Evolutionary conservation across 2,113 vertebrate genomes (phyloP).

Genomic region (Gnathonemus echidnorhynchus): DNA sequence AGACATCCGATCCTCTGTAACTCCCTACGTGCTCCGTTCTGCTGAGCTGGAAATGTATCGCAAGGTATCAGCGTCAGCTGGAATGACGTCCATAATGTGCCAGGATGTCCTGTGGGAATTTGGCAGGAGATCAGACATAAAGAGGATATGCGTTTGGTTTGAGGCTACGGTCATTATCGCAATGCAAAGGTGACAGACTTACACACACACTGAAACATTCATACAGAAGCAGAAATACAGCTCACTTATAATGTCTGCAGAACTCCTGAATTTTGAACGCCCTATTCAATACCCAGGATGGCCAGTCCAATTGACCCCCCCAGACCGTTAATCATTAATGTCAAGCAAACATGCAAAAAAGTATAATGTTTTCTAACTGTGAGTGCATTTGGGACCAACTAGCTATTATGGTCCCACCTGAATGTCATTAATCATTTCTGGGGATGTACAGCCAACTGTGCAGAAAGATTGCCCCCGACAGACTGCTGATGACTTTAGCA

Average conservation of each 20-base stretch:
- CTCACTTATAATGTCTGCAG: not conserved
- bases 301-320: not conserved
- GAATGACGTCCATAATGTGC: not conserved
- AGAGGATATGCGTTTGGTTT: not conserved
- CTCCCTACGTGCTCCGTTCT: not conserved
- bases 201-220: not conserved
- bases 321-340: not conserved
- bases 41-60: not conserved
- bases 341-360: not conserved
- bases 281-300: not conserved
- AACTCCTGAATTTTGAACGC: not conserved
- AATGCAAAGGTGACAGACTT: not conserved
- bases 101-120: not conserved
- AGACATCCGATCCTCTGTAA: not conserved
- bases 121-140: not conserved
- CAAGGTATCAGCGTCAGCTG: not conserved
- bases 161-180: not conserved
- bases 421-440: not conserved
- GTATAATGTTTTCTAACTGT: not conserved
- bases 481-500: not conserved
- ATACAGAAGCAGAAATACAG: not conserved
- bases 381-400: not conserved
- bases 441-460: not conserved
- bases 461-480: not conserved
- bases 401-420: not conserved